These are phyloP conservation scores for Jaculus jaculus DNA, from an alignment of 2,113 vertebrate species.

Conservation along the genomic window DNA sequence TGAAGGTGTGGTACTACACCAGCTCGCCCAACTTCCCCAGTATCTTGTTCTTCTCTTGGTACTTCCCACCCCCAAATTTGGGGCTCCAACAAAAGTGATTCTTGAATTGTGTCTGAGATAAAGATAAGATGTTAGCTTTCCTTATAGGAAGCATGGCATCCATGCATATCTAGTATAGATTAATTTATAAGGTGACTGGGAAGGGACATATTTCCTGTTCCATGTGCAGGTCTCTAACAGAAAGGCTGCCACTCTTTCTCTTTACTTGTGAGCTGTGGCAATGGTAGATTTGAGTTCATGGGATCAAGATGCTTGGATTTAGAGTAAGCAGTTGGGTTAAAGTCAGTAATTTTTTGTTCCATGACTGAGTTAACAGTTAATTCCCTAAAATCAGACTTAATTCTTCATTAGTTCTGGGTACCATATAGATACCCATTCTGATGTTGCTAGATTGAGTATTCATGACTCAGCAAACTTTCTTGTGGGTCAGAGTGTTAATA, in stretches of 20 bases:
- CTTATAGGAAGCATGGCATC: slow-evolving; percentile 29
- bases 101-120: slow-evolving; percentile 47
- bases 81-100: slow-evolving; percentile 17
- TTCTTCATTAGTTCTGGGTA: slow-evolving; percentile 23
- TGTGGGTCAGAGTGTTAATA: slow-evolving; percentile 49
- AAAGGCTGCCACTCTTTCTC: slow-evolving; percentile 25
- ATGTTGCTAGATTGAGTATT: slow-evolving; percentile 70
- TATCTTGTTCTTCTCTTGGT: slow-evolving; percentile 13
- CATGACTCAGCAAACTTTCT: slow-evolving; percentile 76
- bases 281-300: slow-evolving; percentile 8
- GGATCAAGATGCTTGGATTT: slow-evolving; percentile 22
- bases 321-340: slow-evolving; percentile 18
- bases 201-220: slow-evolving; percentile 13
- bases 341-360: slow-evolving; percentile 39
- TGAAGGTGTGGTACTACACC: too few species aligned
- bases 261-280: not conserved
- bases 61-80: not conserved
- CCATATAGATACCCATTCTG: slow-evolving; percentile 23
- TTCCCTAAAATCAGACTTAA: slow-evolving; percentile 15
- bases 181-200: not conserved
- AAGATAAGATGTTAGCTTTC: slow-evolving; percentile 43
- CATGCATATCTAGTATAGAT: slow-evolving; percentile 23
- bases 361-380: slow-evolving; percentile 37
- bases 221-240: not conserved
- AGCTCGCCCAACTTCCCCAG: not conserved